A percentile compares a stretch with the other conserved stretches of the same genome.
phyloP scores from a whole-genome alignment of 1,140 invertebrate genomes.

The Diploscapter pachys region DNA sequence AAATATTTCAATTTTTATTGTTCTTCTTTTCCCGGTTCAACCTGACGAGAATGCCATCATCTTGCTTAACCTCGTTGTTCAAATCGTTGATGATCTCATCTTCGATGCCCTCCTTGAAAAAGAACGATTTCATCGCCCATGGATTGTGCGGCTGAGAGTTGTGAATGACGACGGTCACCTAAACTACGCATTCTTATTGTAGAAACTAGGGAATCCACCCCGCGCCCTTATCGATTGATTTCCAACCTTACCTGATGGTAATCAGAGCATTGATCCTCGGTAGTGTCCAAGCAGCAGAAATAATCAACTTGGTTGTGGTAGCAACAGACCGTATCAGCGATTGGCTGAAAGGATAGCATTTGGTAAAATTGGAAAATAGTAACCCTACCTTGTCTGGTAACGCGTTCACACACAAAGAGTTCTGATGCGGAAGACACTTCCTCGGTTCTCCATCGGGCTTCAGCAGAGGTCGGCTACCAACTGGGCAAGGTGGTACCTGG shows the following conservation, averaged over 20 bases:
- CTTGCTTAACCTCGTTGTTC: conserved; percentile 20
- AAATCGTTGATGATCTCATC: conserved; percentile 33
- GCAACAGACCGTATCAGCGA: conserved; percentile 51
- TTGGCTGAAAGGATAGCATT: conserved; percentile 37
- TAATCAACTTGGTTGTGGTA: conserved; percentile 59
- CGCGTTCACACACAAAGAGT: conserved; percentile 53
- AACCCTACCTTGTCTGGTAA: conserved; percentile 48
- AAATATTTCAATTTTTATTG: too few species aligned
- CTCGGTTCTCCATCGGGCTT: conserved; percentile 52
- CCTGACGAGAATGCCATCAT: conserved; percentile 34
- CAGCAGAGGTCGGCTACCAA: conserved; percentile 32
- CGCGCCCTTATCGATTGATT: too few species aligned
- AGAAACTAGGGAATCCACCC: conserved; percentile 2
- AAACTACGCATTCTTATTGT: conserved; percentile 3
- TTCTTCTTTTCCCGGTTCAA: too few species aligned
- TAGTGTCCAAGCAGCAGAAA: conserved; percentile 55
- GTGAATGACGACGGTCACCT: conserved; percentile 57
- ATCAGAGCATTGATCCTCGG: conserved; percentile 43
- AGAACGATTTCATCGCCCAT: conserved; percentile 49
- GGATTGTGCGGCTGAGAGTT: conserved; percentile 55
- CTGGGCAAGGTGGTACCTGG: conserved; percentile 27
- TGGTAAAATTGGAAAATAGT: not conserved
- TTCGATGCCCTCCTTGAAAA: conserved; percentile 57
- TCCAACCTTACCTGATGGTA: conserved; percentile 40
- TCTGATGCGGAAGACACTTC: conserved; percentile 57